These are phyloP conservation scores for Falco berigora DNA, from an alignment of 2,797 vertebrate genomes.

Conservation along the genomic window DNA sequence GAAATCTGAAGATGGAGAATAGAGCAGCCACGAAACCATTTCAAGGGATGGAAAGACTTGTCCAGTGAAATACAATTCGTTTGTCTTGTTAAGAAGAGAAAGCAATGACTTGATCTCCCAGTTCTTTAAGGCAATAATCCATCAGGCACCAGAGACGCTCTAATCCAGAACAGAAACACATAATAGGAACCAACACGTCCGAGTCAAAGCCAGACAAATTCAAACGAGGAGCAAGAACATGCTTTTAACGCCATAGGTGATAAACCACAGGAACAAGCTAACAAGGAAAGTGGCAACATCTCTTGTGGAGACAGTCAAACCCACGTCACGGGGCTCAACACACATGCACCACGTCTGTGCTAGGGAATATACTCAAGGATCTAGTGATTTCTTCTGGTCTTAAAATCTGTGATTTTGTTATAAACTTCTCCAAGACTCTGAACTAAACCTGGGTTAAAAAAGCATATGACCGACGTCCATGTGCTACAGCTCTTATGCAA, in stretches of 20 bases:
- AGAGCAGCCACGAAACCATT: not conserved
- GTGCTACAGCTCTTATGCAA: not conserved
- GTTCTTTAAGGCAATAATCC: not conserved
- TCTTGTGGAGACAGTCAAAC: not conserved
- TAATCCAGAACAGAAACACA: slow-evolving; percentile 24
- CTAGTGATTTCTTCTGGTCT: not conserved
- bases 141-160: not conserved
- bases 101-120: not conserved
- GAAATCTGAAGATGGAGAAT: not conserved
- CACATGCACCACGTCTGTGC: not conserved
- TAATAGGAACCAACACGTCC: not conserved
- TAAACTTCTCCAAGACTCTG: not conserved
- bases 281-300: not conserved
- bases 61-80: not conserved
- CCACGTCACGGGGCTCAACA: not conserved
- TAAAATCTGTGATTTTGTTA: not conserved
- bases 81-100: not conserved
- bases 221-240: not conserved
- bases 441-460: not conserved
- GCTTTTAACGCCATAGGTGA: not conserved
- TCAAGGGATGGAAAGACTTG: not conserved
- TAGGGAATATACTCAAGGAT: not conserved
- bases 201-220: not conserved
- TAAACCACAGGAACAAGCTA: not conserved
- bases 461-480: not conserved